Base-by-base conservation (phyloP, 2,797 vertebrate genomes). In the Rhabdophis nuchalis region DNA sequence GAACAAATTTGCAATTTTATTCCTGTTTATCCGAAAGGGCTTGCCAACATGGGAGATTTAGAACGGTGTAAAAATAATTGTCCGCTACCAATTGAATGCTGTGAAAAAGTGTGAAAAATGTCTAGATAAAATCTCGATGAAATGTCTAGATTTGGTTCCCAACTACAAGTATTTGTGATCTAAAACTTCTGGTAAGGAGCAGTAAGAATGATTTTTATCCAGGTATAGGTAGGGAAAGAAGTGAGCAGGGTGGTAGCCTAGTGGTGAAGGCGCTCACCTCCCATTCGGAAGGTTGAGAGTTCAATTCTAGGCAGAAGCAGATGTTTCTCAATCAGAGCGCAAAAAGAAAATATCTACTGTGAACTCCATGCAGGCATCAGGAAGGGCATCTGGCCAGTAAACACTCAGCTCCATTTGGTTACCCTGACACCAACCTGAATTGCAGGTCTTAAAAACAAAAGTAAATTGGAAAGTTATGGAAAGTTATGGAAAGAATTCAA, bases 1-100 rank as follows among this genome's bases (percentile, higher is more conserved):
- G 95, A 95, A 94, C 20, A 96, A 87, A 96, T 92, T 89, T 91
- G 53, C 96, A 8, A 93, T 95, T 97, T 96, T 96, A 94, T 95
- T 97, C 64, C 94, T 58, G 89, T 93, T 85, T 96, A 95, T 95
- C 93, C 72, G 58, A 85, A 93, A 64, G 1, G 1, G 95, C 96
- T 94, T 95, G 93, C 41, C 89, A 96, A 95, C 32, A 46, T 1
- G 58, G 0, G 93, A 93, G 52, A 94, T 94, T 96, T 94, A 85
- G 87, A 46, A 87, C 93, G 93, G 56, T 88, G 89, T 86, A 77
- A 96, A 89, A 96, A 94, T 72, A 52, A 36, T 94, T 90, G 3
- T 88, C 85, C 18, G 56, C 13, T 87, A 85, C 52, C 64, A 36
- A 27, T 6, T 88, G 32, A 56, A 46, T 91, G 18, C 85, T 92